phyloP scores from a whole-genome alignment of 2,888 invertebrate genomes.

The Xestia ashworthii region DNA sequence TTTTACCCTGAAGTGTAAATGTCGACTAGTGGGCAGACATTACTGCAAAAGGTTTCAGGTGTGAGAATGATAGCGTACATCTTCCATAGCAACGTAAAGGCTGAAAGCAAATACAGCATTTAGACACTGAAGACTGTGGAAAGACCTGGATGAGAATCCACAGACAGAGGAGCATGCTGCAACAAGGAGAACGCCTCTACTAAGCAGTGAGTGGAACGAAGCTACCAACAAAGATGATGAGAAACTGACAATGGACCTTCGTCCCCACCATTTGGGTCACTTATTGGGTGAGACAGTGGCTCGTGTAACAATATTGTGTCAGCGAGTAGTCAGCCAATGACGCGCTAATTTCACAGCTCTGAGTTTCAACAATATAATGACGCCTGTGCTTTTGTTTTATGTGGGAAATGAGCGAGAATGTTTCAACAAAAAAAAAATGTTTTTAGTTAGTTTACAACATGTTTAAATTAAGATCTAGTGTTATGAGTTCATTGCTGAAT shows the following conservation, averaged over 20 bases:
- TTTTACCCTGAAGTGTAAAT: neutral
- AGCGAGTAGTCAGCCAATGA: neutral
- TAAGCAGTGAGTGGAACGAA: neutral
- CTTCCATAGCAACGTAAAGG: neutral
- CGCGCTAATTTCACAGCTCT: neutral
- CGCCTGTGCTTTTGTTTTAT: neutral
- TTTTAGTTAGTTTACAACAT: neutral
- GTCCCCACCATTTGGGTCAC: neutral
- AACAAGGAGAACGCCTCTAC: neutral
- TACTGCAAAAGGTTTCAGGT: neutral
- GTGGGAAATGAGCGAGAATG: slow-evolving; percentile 11
- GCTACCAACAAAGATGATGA: neutral
- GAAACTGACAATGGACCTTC: neutral
- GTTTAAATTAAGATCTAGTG: neutral
- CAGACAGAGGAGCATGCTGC: neutral
- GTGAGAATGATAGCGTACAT: neutral
- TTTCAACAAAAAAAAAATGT: slow-evolving; percentile 8
- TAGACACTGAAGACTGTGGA: neutral
- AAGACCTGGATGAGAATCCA: neutral
- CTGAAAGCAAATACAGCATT: neutral
- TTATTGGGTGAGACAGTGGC: neutral
- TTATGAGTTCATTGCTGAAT: neutral
- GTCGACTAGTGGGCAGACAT: neutral
- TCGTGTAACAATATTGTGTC: slow-evolving; percentile 33
- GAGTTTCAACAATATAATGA: slow-evolving; percentile 20